phyloP scores from a whole-genome alignment of 2,888 invertebrate genomes.

The Rotaria sp. region DNA sequence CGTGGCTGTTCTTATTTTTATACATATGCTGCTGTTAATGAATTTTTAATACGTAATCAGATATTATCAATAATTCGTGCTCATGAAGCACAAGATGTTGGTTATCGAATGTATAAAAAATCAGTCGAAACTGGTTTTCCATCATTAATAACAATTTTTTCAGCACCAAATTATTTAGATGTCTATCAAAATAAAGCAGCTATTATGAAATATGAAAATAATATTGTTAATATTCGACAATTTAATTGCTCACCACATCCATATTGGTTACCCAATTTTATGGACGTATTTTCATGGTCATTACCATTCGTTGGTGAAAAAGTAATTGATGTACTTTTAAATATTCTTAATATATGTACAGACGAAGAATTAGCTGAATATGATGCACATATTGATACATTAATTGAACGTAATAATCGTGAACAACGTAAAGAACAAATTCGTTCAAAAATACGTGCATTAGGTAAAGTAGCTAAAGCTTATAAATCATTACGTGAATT shows the following conservation, averaged over 20 bases:
- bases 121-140: conserved; percentile 1
- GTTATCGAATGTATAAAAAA: conserved; percentile 29
- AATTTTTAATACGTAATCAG: conserved; percentile 14
- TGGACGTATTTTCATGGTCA: conserved; percentile 20
- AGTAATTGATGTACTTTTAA: conserved; percentile 96
- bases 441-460: conserved; percentile 52
- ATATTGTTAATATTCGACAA: conserved; percentile 19
- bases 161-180: conserved; percentile 23
- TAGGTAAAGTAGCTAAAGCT: conserved; percentile 79
- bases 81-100: conserved; percentile 15
- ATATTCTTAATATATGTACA: conserved; percentile 97
- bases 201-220: conserved; percentile 28
- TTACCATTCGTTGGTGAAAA: conserved; percentile 26
- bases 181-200: conserved; percentile 25
- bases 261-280: conserved; percentile 27
- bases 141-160: background rate
- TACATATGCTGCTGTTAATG: background rate
- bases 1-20: conserved; percentile 28
- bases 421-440: conserved; percentile 66
- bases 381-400: conserved; percentile 42
- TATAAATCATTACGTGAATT: conserved; percentile 1
- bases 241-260: conserved; percentile 29
- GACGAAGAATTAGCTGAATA: conserved; percentile 87
- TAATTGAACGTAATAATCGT: conserved; percentile 62
- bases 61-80: conserved; percentile 18